Base-by-base conservation (phyloP, 1,140 invertebrate genomes). In the Drosophila micromelanica region DNA sequence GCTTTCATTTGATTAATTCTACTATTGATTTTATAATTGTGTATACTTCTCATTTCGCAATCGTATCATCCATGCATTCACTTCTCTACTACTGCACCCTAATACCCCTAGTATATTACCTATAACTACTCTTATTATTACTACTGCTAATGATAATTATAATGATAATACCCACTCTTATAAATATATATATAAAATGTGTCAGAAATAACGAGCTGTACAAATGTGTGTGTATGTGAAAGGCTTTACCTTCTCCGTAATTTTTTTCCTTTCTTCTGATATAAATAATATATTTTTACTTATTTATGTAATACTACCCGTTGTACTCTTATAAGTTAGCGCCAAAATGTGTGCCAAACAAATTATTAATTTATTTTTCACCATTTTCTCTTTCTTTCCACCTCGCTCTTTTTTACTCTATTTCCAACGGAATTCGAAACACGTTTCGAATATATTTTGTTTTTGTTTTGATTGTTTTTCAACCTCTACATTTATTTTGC, bases 21-120 rank as follows among this genome's bases (percentile, higher is more conserved):
- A 13, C 57, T 69, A 27, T 30, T 62, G 4, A 13, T 17, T 71
- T 64, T 35, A n/a, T 56, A 17, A 71, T 64, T 70, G 56, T 7
- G 5, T 63, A 35, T 17, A 64, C 2, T 72, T 63, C 48, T 74
- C 20, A 68, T 86, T 85, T 80, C 45, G 55, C 64, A 59, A 77
- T 86, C 74, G 76, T 71, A 76, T 84, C 80, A 85, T 86, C 46
- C 76, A 85, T 80, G 76, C 71, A 82, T 84, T 79, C 65, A 79
- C 67, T 78, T 63, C 32, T 38, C 51, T 56, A 65, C 51, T 56
- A 49, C 38, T 56, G 65, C 57, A 73, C 37, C 48, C 17, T 27
- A 55, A 48, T 11, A 35, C 12, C 15, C 46, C 46, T 17, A 5
- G 15, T 42, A 57, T 32, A 57, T 32, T 30, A 52, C 23, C 9